phyloP scores from a whole-genome alignment of 1,140 invertebrate genomes.

The Pemphigus obesinymphae region DNA sequence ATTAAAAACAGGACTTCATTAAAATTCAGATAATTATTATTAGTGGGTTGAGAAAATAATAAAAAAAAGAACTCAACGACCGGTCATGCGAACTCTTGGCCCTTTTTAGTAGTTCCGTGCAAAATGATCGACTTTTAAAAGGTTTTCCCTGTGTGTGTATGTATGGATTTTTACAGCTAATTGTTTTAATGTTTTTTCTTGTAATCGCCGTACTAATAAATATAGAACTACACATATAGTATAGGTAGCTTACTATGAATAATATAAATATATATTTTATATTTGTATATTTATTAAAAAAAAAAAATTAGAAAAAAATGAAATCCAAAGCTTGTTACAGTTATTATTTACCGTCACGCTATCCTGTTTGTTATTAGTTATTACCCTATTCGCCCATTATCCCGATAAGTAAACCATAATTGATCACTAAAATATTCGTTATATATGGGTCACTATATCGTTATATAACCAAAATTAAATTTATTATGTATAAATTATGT shows the following conservation, averaged over 20 bases:
- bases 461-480: conserved; percentile 1
- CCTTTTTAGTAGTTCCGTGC: conserved; percentile 23
- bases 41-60: conserved; percentile 5
- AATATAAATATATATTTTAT: too few relatives aligned
- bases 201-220: conserved; percentile 27
- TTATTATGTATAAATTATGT: neutral
- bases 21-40: conserved; percentile 37
- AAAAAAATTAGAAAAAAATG: neutral
- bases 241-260: too few relatives aligned
- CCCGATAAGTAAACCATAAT: neutral
- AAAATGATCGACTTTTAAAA: conserved; percentile 35
- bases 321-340: neutral
- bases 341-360: conserved; percentile 24
- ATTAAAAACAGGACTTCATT: conserved; percentile 28
- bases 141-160: neutral
- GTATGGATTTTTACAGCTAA: conserved; percentile 11
- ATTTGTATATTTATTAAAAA: too few relatives aligned
- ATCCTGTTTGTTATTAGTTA: conserved; percentile 35
- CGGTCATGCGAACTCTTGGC: conserved; percentile 21
- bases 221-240: conserved; percentile 1
- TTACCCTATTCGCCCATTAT: neutral
- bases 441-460: neutral
- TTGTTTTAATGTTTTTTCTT: conserved; percentile 38
- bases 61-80: neutral
- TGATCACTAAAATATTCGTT: conserved; percentile 14